A percentile compares a stretch with the other conserved stretches of the same genome.
Evolutionary conservation across 2,888 invertebrate genomes (phyloP).

Genomic region (Epinotia brunnichana): DNA sequence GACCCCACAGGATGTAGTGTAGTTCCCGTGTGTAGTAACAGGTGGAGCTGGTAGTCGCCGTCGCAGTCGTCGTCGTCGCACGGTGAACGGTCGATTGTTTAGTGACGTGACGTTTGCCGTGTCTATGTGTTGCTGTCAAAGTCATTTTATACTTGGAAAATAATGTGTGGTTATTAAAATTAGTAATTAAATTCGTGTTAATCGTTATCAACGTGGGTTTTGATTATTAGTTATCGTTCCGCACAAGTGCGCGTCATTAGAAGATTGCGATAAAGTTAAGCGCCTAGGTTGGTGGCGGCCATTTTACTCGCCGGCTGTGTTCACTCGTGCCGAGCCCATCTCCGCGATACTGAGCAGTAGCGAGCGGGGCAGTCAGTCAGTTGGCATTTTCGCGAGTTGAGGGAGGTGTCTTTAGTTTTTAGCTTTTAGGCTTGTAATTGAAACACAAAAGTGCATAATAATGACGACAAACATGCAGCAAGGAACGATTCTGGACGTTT

Average conservation of each 20-base stretch:
- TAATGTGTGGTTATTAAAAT: slow-evolving; percentile 48
- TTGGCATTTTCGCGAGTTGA: slow-evolving; percentile 83
- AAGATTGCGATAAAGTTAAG: slow-evolving; percentile 68
- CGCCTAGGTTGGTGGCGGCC: slow-evolving; percentile 77
- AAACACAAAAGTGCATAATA: slow-evolving; percentile 80
- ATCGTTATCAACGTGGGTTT: slow-evolving; percentile 52
- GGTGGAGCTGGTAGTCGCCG: slow-evolving; percentile 74
- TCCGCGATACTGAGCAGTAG: slow-evolving; percentile 76
- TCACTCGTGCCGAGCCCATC: slow-evolving; percentile 82
- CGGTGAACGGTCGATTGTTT: slow-evolving; percentile 57
- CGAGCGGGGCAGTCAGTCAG: slow-evolving; percentile 78
- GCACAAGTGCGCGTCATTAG: slow-evolving; percentile 58
- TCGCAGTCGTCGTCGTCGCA: slow-evolving; percentile 56
- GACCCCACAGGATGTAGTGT: slow-evolving; percentile 71
- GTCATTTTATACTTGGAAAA: slow-evolving; percentile 41
- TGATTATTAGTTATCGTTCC: slow-evolving; percentile 51
- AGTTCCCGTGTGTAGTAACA: slow-evolving; percentile 64
- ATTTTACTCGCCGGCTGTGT: slow-evolving; percentile 83
- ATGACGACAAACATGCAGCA: slow-evolving; percentile 96
- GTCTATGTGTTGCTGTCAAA: slow-evolving; percentile 67
- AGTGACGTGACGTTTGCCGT: slow-evolving; percentile 70
- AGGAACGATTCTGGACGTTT: slow-evolving; percentile 96
- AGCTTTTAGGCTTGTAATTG: slow-evolving; percentile 69
- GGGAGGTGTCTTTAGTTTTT: slow-evolving; percentile 81
- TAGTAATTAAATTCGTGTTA: slow-evolving; percentile 58